phyloP scores from a whole-genome alignment of 2,797 vertebrate genomes.

The Scyliorhinus canicula region DNA sequence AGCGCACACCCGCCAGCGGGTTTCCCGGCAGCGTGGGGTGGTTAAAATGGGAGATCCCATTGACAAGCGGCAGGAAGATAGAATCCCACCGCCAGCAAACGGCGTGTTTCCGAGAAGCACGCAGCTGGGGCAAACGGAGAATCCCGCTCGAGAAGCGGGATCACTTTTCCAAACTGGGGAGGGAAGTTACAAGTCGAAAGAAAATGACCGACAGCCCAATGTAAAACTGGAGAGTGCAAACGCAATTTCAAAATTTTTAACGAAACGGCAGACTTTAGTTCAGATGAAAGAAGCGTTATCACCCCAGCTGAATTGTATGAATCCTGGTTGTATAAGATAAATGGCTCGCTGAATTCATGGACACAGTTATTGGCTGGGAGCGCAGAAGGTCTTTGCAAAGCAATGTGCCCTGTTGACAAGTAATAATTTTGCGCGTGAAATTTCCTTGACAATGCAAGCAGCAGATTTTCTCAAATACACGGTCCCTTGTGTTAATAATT shows the following conservation, averaged over 20 bases:
- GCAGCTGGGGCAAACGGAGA: no score
- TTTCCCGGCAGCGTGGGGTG: no score
- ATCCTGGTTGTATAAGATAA: not conserved
- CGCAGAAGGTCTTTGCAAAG: not conserved
- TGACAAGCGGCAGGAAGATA: no score
- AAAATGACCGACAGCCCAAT: not conserved
- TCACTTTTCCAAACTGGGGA: not conserved
- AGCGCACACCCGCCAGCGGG: no score
- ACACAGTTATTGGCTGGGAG: not conserved
- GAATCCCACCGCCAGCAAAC: no score
- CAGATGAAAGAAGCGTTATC: not conserved
- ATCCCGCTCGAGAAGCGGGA: no score
- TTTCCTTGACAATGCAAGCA: slow-evolving; percentile 15
- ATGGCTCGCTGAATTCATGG: not conserved
- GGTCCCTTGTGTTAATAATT: slow-evolving; percentile 28
- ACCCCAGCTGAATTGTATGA: not conserved
- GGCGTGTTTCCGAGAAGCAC: no score
- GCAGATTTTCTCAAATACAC: not conserved
- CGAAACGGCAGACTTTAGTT: not conserved
- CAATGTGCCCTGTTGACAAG: not conserved
- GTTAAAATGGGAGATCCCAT: no score
- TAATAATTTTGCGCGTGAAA: not conserved
- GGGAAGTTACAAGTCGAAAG: not conserved
- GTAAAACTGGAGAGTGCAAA: not conserved
- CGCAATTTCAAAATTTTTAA: not conserved